Base-by-base conservation (phyloP, 2,888 invertebrate genomes). In the Apotomis capreana region DNA sequence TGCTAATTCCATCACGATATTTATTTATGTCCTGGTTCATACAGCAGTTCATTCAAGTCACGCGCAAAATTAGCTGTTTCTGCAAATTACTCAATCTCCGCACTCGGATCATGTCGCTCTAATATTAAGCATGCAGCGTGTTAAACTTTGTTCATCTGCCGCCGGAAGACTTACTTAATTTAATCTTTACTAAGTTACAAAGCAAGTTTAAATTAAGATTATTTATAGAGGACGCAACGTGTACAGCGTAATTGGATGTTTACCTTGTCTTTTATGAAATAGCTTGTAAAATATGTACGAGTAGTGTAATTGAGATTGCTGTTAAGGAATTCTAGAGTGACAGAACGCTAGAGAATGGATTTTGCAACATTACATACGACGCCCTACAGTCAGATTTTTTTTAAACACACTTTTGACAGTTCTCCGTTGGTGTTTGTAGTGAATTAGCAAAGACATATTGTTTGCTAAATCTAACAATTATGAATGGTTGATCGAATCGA, bases 71-170 rank as follows among this genome's bases (percentile, higher is more conserved):
- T 80, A 81, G 78, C 77, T 75, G 77, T 78, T 79, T 76, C 79
- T 75, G 75, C 75, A 79, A 80, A 82, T 81, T 80, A 77, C 76
- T 78, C 81, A 79, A 80, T 81, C 75, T 76, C 75, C 75, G 68
- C 70, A 72, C 74, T 70, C 65, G 57, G 67, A 71, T 58, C 74
- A 70, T 71, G 9, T 72, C 68, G 55, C 75, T 82, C 57, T 76
- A 80, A 83, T 80, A 80, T 82, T 81, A 78, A 82, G 76, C 77
- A 63, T 78, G 77, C 76, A 77, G 74, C 78, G 77, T 81, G 78
- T 77, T 77, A 76, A 76, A 78, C 75, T 74, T 76, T 73, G 69
- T 73, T 70, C 76, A 70, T 65, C 70, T 67, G 67, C 61, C 52
- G 60, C 36, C 68, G 71, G 71, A 71, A 65, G 70, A 70, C 68